A percentile compares a stretch with the other conserved stretches of the same genome.
These are phyloP conservation scores for Hedya salicella DNA, from an alignment of 2,888 invertebrate genomes.

Conservation along the genomic window DNA sequence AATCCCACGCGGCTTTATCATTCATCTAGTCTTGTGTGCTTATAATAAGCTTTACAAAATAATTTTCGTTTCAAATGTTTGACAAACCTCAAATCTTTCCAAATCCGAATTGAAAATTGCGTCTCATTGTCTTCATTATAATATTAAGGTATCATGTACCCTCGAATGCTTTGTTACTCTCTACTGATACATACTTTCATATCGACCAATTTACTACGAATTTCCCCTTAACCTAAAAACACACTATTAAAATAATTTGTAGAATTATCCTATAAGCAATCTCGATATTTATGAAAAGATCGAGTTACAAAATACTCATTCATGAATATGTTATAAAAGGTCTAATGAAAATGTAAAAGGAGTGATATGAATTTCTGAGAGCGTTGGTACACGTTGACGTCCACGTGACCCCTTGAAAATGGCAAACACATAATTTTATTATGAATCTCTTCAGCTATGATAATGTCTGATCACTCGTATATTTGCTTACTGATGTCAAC, in stretches of 20 bases:
- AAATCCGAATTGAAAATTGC: too few species aligned
- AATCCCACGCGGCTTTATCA: too few species aligned
- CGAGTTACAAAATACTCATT: conserved; percentile 56
- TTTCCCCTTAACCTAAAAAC: not conserved
- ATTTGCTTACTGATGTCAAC: conserved; percentile 50
- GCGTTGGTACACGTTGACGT: conserved; percentile 60
- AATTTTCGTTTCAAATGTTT: too few species aligned
- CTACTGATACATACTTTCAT: too few species aligned
- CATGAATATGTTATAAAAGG: conserved; percentile 56
- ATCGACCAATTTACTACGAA: too few species aligned
- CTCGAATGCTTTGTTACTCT: too few species aligned
- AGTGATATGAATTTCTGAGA: conserved; percentile 65
- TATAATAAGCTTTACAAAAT: too few species aligned
- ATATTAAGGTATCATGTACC: too few species aligned
- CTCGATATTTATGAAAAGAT: conserved; percentile 54
- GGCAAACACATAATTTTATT: conserved; percentile 70
- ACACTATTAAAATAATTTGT: conserved; percentile 6
- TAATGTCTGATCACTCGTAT: conserved; percentile 57
- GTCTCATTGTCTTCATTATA: too few species aligned
- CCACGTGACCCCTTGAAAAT: conserved; percentile 66
- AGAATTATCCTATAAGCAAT: conserved; percentile 38
- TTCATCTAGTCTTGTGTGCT: too few species aligned
- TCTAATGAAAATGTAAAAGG: conserved; percentile 70
- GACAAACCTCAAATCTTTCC: too few species aligned
- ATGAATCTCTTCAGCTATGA: conserved; percentile 70